Evolutionary conservation across 2,797 vertebrate genomes (phyloP).

Genomic region (Tenualosa ilisha): DNA sequence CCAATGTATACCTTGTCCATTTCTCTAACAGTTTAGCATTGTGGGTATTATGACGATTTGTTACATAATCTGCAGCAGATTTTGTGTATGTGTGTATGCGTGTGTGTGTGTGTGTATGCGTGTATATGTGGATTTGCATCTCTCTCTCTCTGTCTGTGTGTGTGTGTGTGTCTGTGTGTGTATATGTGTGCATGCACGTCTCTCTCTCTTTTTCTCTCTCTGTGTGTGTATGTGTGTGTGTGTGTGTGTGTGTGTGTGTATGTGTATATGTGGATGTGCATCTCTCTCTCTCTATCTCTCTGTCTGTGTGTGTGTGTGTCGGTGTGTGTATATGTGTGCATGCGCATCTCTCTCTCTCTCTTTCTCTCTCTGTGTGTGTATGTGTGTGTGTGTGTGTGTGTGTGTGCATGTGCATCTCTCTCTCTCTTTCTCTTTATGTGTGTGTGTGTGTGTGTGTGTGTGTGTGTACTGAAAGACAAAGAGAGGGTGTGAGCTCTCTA

Average conservation of each 20-base stretch:
- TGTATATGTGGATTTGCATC: no score
- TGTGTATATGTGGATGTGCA: neutral
- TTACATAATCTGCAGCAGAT: neutral
- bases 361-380: neutral
- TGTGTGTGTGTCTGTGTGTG: neutral
- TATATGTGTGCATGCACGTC: neutral
- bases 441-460: no score
- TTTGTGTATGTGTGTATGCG: neutral
- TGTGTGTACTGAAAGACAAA: neutral
- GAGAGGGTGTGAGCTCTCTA: neutral
- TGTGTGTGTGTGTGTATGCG: neutral
- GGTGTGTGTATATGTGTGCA: neutral
- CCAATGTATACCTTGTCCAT: neutral
- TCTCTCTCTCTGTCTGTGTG: neutral
- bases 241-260: constrained; percentile 15
- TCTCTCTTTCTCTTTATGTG: neutral
- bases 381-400: neutral
- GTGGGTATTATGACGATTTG: neutral
- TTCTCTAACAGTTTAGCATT: neutral
- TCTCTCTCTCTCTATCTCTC: no score
- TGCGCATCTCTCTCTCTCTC: neutral
- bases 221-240: constrained; percentile 3
- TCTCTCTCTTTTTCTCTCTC: no score
- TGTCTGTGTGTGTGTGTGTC: neutral
- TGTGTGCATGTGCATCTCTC: neutral